Percentiles rank a stretch among this genome's conserved stretches.
Conservation (phyloP, 2,797 vertebrate species). For the Podarcis siculus region DNA sequence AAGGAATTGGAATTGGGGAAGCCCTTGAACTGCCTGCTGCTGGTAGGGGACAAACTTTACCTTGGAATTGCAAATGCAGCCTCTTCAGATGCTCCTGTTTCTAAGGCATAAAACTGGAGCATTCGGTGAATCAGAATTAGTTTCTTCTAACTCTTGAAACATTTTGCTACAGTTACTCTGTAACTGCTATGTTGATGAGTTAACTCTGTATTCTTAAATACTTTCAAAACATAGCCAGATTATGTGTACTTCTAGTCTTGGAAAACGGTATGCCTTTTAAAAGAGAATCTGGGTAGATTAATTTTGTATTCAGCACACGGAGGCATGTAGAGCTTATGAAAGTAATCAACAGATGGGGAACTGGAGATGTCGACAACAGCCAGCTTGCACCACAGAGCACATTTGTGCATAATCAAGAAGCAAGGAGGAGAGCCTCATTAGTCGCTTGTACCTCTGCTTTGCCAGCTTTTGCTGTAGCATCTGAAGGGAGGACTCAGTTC, state of each 20-base stretch:
- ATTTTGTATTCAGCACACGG: background rate
- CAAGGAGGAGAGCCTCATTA: background rate
- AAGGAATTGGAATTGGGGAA: background rate
- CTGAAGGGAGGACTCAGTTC: background rate
- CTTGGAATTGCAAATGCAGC: no score
- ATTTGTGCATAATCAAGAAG: background rate
- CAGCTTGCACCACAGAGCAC: background rate
- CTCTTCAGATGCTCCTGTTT: no score
- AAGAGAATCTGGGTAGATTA: background rate
- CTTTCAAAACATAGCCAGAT: background rate
- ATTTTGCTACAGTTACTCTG: background rate
- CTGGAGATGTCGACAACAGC: background rate
- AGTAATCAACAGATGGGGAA: background rate
- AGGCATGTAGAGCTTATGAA: background rate
- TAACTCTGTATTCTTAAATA: background rate
- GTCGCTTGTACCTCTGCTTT: background rate
- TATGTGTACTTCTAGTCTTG: background rate
- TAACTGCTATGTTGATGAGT: background rate
- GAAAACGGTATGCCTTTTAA: background rate
- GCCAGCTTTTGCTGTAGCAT: background rate
- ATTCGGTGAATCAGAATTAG: no score
- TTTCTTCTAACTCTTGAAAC: background rate
- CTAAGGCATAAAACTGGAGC: no score
- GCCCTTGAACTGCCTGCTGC: no score
- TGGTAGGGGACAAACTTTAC: no score